Evolutionary conservation across 1,140 invertebrate genomes (phyloP).

Genomic region (Thaumetopoea pityocampa): DNA sequence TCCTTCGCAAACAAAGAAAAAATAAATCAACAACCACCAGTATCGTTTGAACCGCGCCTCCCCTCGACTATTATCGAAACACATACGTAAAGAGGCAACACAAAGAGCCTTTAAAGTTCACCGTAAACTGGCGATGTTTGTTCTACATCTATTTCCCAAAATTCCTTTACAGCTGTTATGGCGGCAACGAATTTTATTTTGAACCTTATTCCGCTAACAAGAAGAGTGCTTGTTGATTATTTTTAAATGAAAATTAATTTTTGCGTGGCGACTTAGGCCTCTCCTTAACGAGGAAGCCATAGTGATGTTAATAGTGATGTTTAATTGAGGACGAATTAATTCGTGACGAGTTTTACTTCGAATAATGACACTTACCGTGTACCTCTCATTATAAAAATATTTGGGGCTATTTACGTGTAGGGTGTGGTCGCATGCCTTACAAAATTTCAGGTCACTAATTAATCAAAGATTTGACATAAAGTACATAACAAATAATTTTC

Average conservation of each 20-base stretch:
- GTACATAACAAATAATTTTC: too few species aligned
- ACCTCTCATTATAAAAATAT: too few species aligned
- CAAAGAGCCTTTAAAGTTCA: constrained; percentile 44
- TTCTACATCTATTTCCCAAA: constrained; percentile 52
- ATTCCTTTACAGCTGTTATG: constrained; percentile 31
- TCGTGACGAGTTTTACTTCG: constrained; percentile 2
- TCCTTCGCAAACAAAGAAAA: constrained; percentile 58
- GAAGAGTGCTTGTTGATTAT: not conserved
- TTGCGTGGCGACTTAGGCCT: constrained; percentile 7
- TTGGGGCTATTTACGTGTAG: too few species aligned
- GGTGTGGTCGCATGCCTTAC: too few species aligned
- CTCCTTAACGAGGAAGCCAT: constrained; percentile 11
- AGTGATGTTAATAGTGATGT: constrained; percentile 10
- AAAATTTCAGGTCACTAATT: too few species aligned
- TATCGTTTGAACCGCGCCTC: constrained; percentile 20
- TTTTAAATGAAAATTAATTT: constrained; percentile 7
- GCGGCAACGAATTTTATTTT: constrained; percentile 30
- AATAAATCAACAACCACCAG: constrained; percentile 51
- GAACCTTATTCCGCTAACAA: constrained; percentile 16
- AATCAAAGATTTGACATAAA: too few species aligned
- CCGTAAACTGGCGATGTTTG: constrained; percentile 31
- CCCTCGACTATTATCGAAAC: constrained; percentile 18
- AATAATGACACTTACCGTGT: too few species aligned
- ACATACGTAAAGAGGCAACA: constrained; percentile 26
- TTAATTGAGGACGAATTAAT: constrained; percentile 9